Evolutionary conservation across 2,888 invertebrate species (phyloP).

Genomic region (Cactoblastis cactorum): DNA sequence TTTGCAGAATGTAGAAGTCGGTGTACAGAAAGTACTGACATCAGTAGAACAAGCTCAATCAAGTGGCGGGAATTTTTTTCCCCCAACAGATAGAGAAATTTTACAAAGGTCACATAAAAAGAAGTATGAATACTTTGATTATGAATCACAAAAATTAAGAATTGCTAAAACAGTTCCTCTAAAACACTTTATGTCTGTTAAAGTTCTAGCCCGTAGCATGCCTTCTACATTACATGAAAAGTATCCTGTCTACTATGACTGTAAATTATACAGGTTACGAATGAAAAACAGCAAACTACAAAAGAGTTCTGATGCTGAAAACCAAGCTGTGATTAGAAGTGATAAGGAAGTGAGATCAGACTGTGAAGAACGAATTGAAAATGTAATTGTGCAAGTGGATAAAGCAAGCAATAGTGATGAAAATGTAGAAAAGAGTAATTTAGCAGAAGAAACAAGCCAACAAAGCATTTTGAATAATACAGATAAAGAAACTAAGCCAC

Average conservation of each 20-base stretch:
- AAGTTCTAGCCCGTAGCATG: slow-evolving; percentile 48
- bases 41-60: slow-evolving; percentile 39
- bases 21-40: slow-evolving; percentile 53
- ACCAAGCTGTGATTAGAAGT: slow-evolving; percentile 2
- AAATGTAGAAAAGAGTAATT: background rate
- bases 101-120: slow-evolving; percentile 14
- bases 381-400: background rate
- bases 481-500: background rate
- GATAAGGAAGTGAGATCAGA: slow-evolving; percentile 12
- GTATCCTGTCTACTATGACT: slow-evolving; percentile 61
- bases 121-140: slow-evolving; percentile 43
- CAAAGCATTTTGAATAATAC: background rate
- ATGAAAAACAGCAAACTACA: background rate
- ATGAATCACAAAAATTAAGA: slow-evolving; percentile 45
- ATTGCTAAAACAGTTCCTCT: slow-evolving; percentile 52
- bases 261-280: slow-evolving; percentile 49
- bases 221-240: slow-evolving; percentile 42
- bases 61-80: slow-evolving; percentile 35
- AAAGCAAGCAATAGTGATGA: background rate
- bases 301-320: background rate
- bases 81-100: background rate
- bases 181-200: slow-evolving; percentile 55
- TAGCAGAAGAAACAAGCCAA: too few relatives aligned
- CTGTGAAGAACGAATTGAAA: slow-evolving; percentile 29
- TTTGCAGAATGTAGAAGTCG: slow-evolving; percentile 61